Base-by-base conservation (phyloP, 2,888 invertebrate species). In the Melanostoma mellinum region DNA sequence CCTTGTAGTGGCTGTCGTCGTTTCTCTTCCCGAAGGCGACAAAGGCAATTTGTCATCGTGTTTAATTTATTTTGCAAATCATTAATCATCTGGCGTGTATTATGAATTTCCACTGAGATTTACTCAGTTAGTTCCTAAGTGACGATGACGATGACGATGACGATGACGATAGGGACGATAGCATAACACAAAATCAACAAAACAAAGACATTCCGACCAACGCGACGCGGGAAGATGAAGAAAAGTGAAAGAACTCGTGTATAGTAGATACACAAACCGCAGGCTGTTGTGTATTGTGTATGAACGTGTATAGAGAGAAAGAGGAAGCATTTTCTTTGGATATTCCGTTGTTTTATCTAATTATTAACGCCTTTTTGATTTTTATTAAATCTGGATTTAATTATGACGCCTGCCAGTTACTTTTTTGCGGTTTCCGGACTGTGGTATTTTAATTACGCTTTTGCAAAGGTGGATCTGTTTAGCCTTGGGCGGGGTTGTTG, bases 301-400 rank as follows among this genome's bases (percentile, higher is more conserved):
- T 9, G 2, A 35, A 20, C 20, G 20, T 20, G 5, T n/a, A 10
- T n/a, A 36, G 32, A 46, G 32, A 36, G 33, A 36, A 30, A 73
- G 50, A 35, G 30, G 10, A 65, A 56, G 52, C 53, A 52, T 35
- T 73, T 72, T 52, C 58, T 46, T 48, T 10, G 36, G 52, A 33
- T 50, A 65, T 46, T 44, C 35, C 73, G 61, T 60, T 55, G 52
- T 65, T 60, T 79, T 67, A 75, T 74, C 84, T 71, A 79, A 65
- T 84, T 84, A 84, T 71, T 84, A 74, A 84, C 84, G 74, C 71
- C 74, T 74, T 73, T 84, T 84, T 84, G 84, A 84, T 84, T 84
- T 79, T 79, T 84, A 84, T 84, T 74, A 84, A 84, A 79, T 79
- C 71, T 84, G 84, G 67, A 84, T 79, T 84, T 84, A 84, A 84